These are phyloP conservation scores for Polymixis lichenea DNA, from an alignment of 2,888 invertebrate genomes.

Conservation along the genomic window DNA sequence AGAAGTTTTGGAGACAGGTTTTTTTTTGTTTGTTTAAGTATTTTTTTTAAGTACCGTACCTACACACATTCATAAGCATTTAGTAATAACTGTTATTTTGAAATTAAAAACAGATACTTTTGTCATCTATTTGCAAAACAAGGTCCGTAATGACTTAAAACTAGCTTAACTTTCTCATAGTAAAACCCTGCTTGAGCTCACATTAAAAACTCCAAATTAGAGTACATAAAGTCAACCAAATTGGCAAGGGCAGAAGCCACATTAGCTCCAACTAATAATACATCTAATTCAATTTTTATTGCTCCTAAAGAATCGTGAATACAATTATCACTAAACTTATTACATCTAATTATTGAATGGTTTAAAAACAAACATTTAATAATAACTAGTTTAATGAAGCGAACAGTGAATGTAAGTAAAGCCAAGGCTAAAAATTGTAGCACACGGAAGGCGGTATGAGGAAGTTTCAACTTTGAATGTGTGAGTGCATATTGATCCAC, in stretches of 20 bases:
- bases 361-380: slow-evolving; percentile 54
- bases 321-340: slow-evolving; percentile 35
- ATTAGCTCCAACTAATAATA: slow-evolving; percentile 30
- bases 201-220: slow-evolving; percentile 11
- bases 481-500: slow-evolving; percentile 23
- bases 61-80: too few species aligned
- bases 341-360: slow-evolving; percentile 55
- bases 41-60: too few species aligned
- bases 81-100: too few species aligned
- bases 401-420: slow-evolving; percentile 63
- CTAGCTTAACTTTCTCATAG: background rate
- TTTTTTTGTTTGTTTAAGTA: too few species aligned
- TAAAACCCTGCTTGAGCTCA: background rate
- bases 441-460: slow-evolving; percentile 65
- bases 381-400: slow-evolving; percentile 61
- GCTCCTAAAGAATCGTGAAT: slow-evolving; percentile 34
- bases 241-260: slow-evolving; percentile 20
- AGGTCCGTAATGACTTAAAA: background rate
- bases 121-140: background rate
- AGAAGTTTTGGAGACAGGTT: too few species aligned
- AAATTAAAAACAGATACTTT: too few species aligned
- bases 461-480: slow-evolving; percentile 57
- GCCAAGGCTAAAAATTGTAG: slow-evolving; percentile 65
- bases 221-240: background rate
- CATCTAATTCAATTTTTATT: slow-evolving; percentile 12